Evolutionary conservation across 2,888 invertebrate species (phyloP), one percentile per base, ranked within the genome.

Genomic region (Drosophila dives): DNA sequence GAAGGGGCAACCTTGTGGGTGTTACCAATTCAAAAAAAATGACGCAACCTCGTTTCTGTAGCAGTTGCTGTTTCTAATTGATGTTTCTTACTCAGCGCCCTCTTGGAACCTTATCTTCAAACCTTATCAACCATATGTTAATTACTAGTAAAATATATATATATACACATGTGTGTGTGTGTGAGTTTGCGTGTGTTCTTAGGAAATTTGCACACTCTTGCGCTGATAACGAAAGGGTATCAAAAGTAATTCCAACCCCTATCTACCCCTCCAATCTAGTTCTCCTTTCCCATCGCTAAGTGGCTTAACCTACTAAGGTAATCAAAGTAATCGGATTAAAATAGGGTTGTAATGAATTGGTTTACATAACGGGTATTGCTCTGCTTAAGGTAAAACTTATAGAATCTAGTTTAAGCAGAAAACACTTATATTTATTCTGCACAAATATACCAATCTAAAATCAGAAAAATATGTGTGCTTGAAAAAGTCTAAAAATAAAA

Each of bases 151-250:
- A 8, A 15, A 8, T 23, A 20, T 1, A 3, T 8, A 45, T 15
- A 23, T 29, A 5, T 2, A 45, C 45, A 12, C 20, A 58, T 17
- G 15, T 40, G 20, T 54, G 7, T 42, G 15, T 15, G n/a, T 2
- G 40, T 11, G n/a, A 40, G 45, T 20, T 20, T 15, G 45, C 15
- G 20, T 45, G 82, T 72, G 38, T 71, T 51, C 11, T 34, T 66
- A 62, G 62, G 66, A 70, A 75, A 63, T 76, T 83, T 72, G 75
- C 80, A 73, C 80, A 72, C 72, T 72, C 51, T 62, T 49, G 53
- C 61, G 56, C 68, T 80, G 86, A 86, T 88, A 88, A 85, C 59
- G 73, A 60, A 59, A 32, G 29, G 34, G 40, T 50, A 70, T 65
- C 45, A 51, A 64, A 75, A 53, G 20, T 68, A 26, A 55, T 40